Evolutionary conservation across 2,888 invertebrate species (phyloP), one percentile per base, ranked within the genome.

Genomic region (Macrophya annulata): DNA sequence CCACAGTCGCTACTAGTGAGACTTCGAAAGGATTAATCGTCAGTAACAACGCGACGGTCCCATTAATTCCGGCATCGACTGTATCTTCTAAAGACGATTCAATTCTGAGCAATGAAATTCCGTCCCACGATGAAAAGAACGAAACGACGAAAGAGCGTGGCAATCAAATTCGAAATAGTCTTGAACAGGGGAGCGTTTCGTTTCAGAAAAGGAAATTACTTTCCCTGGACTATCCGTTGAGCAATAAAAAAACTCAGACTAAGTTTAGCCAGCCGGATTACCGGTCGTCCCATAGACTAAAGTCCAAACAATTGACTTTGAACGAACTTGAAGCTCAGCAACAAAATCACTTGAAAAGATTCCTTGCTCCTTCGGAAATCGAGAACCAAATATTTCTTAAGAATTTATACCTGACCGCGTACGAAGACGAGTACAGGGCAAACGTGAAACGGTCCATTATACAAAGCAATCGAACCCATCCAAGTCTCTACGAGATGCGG

Each of bases 371-470:
- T 25, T 90, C 90, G 40, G 92, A 92, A 90, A 89, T 91, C 85
- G 92, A 92, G 89, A 92, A 92, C 91, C 93, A 93, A 92, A 92
- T 91, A 86, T 90, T 91, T 85, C 90, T 93, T 59, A 93, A 93
- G 87, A 92, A 92, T 88, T 89, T 93, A 85, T 93, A 93, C 90
- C 90, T 93, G 59, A 90, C 91, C 85, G 91, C 92, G 86, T 93
- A 92, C 88, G 93, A 93, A 87, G 91, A 92, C 82, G 92, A 91
- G 87, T 93, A 93, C 88, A 90, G 91, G 87, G 91, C 92, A 85
- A 93, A 92, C 89, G 92, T 93, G 21, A 92, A 92, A 89, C 93
- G 93, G 86, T 93, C 93, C 85, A 89, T 92, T 87, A 87, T 88
- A 51, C 87, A 86, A 76, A 90, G 90, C 88, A 90, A 89, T 89